A percentile compares a stretch with the other conserved stretches of the same genome.
Evolutionary conservation across 2,888 invertebrate genomes (phyloP).

Genomic region (Torymus texanus): DNA sequence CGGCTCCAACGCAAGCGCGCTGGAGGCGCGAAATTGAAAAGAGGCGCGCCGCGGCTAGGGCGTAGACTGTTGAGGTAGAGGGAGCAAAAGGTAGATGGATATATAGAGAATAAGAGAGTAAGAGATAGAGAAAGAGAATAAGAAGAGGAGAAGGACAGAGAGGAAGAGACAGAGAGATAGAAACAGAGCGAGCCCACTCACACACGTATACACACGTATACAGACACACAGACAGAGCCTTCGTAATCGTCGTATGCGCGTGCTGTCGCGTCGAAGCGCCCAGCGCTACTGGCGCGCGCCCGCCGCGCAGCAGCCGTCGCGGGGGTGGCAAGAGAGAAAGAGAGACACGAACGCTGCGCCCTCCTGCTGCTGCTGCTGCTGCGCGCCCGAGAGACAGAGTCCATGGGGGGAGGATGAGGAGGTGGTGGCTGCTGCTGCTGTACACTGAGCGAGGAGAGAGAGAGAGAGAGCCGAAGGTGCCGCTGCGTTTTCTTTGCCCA

Average conservation of each 20-base stretch:
- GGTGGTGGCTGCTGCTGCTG: neutral
- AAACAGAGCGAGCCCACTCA: no score
- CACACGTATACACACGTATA: no score
- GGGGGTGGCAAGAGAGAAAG: constrained; percentile 17
- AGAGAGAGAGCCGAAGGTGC: no score
- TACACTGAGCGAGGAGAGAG: no score
- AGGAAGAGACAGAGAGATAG: no score
- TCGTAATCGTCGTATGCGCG: constrained; percentile 55
- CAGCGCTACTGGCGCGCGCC: constrained; percentile 66
- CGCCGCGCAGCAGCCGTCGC: constrained; percentile 49
- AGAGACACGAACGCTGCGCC: constrained; percentile 5
- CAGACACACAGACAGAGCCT: constrained; percentile 15
- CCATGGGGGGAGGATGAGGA: neutral
- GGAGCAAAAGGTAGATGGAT: no score
- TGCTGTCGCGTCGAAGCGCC: constrained; percentile 67
- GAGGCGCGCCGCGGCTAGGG: constrained; percentile 1
- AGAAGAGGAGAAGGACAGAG: no score
- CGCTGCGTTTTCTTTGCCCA: no score
- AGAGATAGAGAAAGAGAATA: no score
- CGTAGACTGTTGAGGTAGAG: neutral
- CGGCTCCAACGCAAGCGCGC: neutral
- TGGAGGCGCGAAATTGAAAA: constrained; percentile 3
- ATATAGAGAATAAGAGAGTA: no score
- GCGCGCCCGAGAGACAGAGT: neutral
- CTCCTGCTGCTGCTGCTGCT: neutral